Conservation (phyloP, 2,888 invertebrate genomes). For the Habroteleia sp. region DNA sequence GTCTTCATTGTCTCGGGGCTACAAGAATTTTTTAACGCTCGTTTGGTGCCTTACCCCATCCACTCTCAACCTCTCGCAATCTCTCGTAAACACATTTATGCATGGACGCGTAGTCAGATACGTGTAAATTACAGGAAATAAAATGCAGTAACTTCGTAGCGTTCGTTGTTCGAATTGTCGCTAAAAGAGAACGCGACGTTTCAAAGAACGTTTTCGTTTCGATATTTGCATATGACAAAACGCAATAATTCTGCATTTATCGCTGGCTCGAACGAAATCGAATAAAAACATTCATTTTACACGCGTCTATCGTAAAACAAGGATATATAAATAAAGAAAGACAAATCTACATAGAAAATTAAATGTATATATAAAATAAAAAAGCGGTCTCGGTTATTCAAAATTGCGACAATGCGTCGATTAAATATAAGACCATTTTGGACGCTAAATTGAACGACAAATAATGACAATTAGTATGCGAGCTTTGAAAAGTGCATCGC, state of each 20-base stretch:
- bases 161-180: constrained; percentile 42
- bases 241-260: constrained; percentile 23
- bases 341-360: no score
- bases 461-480: constrained; percentile 27
- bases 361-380: constrained; percentile 10
- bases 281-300: constrained; percentile 10
- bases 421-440: no score
- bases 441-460: constrained; percentile 31
- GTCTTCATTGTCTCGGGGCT: constrained; percentile 50
- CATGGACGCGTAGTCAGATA: constrained; percentile 40
- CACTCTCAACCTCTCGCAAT: constrained; percentile 38
- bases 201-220: constrained; percentile 42
- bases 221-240: constrained; percentile 48
- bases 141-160: constrained; percentile 47
- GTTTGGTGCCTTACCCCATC: constrained; percentile 6
- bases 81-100: constrained; percentile 57
- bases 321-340: no score
- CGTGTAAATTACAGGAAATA: constrained; percentile 43
- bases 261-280: constrained; percentile 7
- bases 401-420: constrained; percentile 13
- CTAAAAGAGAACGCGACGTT: constrained; percentile 37
- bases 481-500: constrained; percentile 19
- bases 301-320: no score
- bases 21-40: constrained; percentile 14
- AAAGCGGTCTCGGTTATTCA: no score